A percentile compares a stretch with the other conserved stretches of the same genome.
Conservation (phyloP, 2,797 vertebrate species). For the Acanthopagrus latus region DNA sequence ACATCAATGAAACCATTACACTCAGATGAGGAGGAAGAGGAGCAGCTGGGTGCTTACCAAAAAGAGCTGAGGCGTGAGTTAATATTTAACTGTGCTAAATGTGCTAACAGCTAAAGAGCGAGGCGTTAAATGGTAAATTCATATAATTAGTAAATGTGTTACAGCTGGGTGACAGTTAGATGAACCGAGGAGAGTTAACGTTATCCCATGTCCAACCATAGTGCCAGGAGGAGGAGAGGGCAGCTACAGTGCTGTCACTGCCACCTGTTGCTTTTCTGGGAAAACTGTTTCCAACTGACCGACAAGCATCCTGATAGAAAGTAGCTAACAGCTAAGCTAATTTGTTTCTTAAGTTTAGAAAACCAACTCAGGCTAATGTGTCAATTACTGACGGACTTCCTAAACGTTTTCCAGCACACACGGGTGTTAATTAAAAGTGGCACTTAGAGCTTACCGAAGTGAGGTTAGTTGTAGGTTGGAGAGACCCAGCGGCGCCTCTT, state of each 20-base stretch:
- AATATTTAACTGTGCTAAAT: neutral
- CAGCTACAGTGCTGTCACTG: constrained; percentile 6
- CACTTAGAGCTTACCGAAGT: neutral
- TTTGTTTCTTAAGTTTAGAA: too few relatives aligned
- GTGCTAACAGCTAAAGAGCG: constrained; percentile 23
- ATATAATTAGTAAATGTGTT: too few relatives aligned
- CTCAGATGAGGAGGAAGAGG: constrained; percentile 78
- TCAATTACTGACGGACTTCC: neutral
- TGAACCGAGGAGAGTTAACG: too few relatives aligned
- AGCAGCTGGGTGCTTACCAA: constrained; percentile 71
- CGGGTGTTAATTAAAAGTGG: too few relatives aligned
- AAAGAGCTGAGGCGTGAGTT: constrained; percentile 82
- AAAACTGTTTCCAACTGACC: neutral
- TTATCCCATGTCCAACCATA: too few relatives aligned
- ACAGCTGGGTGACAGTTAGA: neutral
- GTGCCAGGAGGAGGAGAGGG: neutral
- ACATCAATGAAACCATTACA: constrained; percentile 77
- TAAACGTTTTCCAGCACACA: neutral
- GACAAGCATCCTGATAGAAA: neutral
- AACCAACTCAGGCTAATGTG: neutral
- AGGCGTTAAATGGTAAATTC: neutral
- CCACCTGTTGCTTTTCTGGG: constrained; percentile 54
- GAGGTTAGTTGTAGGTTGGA: too few relatives aligned
- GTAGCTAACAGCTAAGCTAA: too few relatives aligned
- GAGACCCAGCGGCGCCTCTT: too few relatives aligned